Percentiles rank a stretch among this genome's conserved stretches.
Evolutionary conservation across 2,113 vertebrate species (phyloP).

Genomic region (Oreochromis aureus): DNA sequence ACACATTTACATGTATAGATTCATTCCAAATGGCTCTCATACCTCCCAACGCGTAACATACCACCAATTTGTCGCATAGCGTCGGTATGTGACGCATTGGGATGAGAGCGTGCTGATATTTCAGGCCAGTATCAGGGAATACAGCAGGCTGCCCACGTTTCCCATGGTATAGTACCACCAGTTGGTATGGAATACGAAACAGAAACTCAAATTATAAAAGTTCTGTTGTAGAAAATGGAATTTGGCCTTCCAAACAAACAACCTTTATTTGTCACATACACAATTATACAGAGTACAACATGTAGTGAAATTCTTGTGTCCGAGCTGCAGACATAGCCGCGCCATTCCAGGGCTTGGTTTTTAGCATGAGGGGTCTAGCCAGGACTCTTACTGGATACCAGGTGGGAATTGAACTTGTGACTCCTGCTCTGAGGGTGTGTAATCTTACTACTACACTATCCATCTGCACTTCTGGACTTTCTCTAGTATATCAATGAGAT

Average conservation of each 20-base stretch:
- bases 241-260: not conserved
- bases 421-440: no score
- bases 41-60: accelerated
- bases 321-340: no score
- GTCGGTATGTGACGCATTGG: not conserved
- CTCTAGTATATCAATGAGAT: not conserved
- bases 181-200: not conserved
- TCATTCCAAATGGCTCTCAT: not conserved
- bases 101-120: not conserved
- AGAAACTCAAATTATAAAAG: not conserved
- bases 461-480: not conserved
- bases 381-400: no score
- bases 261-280: no score
- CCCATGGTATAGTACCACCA: not conserved
- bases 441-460: no score
- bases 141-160: not conserved
- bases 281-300: no score
- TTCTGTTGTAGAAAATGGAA: not conserved
- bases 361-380: no score
- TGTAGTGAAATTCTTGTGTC: no score
- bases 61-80: accelerated
- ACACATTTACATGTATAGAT: not conserved
- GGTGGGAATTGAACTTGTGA: no score
- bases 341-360: no score
- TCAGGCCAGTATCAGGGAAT: not conserved